A percentile compares a stretch with the other conserved stretches of the same genome.
Evolutionary conservation across 1,140 invertebrate genomes (phyloP).

Genomic region (Drosophila guanche): DNA sequence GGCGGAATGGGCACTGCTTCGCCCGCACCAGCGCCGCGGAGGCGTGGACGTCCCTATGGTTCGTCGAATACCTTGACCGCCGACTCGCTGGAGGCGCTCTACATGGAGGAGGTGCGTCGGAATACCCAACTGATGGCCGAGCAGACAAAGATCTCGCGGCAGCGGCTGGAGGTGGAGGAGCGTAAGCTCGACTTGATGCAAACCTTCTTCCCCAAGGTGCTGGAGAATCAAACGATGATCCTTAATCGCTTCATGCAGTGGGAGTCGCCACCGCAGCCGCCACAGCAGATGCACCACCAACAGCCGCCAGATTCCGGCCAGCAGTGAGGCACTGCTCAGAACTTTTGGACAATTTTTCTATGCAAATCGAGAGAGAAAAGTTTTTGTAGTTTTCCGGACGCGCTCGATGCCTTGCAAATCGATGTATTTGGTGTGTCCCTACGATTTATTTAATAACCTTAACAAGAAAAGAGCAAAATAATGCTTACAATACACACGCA

Average conservation of each 20-base stretch:
- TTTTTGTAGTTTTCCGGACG: constrained; percentile 1
- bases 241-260: constrained; percentile 45
- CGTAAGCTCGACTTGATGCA: constrained; percentile 71
- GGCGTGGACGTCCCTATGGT: constrained; percentile 63
- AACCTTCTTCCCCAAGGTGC: constrained; percentile 72
- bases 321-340: constrained; percentile 20
- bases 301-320: constrained; percentile 12
- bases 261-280: constrained; percentile 11
- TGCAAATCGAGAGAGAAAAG: neutral
- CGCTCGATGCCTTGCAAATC: neutral
- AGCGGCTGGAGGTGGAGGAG: constrained; percentile 67
- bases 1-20: neutral
- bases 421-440: constrained; percentile 3
- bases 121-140: constrained; percentile 74
- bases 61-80: constrained; percentile 48
- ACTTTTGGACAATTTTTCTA: constrained; percentile 10
- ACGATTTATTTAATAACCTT: constrained; percentile 11
- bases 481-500: neutral
- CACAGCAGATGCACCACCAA: constrained; percentile 7
- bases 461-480: constrained; percentile 7
- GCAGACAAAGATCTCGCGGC: constrained; percentile 67
- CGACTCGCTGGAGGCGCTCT: constrained; percentile 64
- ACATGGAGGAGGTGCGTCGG: constrained; percentile 70
- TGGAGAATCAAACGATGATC: constrained; percentile 74
- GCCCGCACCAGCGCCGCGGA: constrained; percentile 50